Conservation (phyloP, 1,140 invertebrate genomes). For the Dendroctonus ponderosae region DNA sequence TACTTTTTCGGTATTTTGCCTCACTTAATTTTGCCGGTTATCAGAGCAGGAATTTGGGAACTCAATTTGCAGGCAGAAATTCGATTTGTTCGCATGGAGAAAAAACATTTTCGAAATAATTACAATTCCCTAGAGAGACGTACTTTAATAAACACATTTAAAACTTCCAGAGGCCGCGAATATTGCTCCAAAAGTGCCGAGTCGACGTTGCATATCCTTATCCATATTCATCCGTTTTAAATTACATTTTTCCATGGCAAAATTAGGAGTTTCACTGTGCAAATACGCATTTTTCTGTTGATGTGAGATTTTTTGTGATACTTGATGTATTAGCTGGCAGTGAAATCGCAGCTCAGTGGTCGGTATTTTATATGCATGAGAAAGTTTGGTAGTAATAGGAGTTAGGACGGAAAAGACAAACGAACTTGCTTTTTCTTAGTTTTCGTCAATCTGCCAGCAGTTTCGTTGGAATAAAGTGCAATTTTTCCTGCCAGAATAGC, state of each 20-base stretch:
- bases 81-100: neutral
- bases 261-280: neutral
- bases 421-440: too few species aligned
- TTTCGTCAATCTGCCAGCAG: too few species aligned
- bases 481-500: too few species aligned
- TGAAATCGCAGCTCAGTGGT: too few species aligned
- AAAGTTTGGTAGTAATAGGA: too few species aligned
- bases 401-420: too few species aligned
- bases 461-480: too few species aligned
- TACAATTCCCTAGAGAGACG: conserved; percentile 8
- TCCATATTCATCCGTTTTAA: conserved; percentile 14
- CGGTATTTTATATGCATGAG: too few species aligned
- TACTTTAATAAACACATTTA: conserved; percentile 30
- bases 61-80: neutral
- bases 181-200: conserved; percentile 27
- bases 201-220: conserved; percentile 2
- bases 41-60: neutral
- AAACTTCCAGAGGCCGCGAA: conserved; percentile 1
- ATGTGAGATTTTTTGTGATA: too few species aligned
- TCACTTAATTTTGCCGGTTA: neutral
- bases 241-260: conserved; percentile 6
- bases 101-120: neutral
- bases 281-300: too few species aligned
- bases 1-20: too few species aligned
- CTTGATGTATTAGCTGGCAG: too few species aligned